phyloP scores from a whole-genome alignment of 2,888 invertebrate genomes.

The Nezara viridula region DNA sequence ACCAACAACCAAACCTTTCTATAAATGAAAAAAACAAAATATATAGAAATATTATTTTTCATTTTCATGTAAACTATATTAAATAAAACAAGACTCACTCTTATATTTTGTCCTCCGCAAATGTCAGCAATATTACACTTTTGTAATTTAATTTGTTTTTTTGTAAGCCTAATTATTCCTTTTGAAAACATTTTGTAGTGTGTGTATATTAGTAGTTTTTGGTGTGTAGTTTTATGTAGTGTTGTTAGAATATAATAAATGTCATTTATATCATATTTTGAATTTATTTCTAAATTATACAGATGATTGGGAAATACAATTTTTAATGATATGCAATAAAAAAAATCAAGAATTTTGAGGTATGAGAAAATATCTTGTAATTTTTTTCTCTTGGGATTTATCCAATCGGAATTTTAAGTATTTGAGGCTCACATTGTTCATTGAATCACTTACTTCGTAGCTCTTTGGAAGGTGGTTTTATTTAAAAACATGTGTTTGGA shows the following conservation, averaged over 20 bases:
- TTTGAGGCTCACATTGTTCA: background rate
- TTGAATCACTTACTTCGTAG: background rate
- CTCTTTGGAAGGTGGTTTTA: background rate
- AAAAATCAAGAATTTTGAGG: background rate
- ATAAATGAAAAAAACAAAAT: background rate
- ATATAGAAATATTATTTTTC: background rate
- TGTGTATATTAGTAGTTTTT: background rate
- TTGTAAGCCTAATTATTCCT: background rate
- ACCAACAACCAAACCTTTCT: conserved; percentile 65
- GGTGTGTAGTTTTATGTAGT: background rate
- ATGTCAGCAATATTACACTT: background rate
- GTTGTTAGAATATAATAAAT: background rate
- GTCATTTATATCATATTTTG: background rate
- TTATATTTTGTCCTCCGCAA: background rate
- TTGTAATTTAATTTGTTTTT: background rate
- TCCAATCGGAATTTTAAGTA: background rate
- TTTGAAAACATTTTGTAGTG: background rate
- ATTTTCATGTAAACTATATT: background rate
- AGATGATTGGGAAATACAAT: background rate
- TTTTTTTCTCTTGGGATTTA: background rate
- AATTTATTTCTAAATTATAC: background rate
- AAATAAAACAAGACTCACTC: background rate
- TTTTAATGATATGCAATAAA: background rate
- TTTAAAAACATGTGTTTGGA: background rate
- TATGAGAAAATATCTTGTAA: background rate